These are phyloP conservation scores for Eledone cirrhosa DNA, from an alignment of 2,888 invertebrate species.

Conservation along the genomic window DNA sequence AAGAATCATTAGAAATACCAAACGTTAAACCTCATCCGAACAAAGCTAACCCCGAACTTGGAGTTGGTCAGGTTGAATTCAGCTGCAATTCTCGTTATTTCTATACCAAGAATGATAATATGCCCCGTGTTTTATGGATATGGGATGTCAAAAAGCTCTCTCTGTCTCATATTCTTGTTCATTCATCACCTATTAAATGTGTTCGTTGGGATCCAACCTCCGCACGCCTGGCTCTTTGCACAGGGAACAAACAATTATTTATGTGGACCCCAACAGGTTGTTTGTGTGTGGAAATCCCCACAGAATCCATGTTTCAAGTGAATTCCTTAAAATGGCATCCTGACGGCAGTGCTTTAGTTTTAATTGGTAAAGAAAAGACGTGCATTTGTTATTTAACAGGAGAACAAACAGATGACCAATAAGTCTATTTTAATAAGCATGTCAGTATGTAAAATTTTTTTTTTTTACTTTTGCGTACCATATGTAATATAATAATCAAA, in stretches of 20 bases:
- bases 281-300: slow-evolving; percentile 64
- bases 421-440: too few relatives aligned
- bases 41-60: slow-evolving; percentile 64
- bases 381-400: slow-evolving; percentile 63
- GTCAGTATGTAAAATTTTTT: too few relatives aligned
- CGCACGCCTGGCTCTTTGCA: slow-evolving; percentile 65
- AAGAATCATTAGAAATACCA: slow-evolving; percentile 53
- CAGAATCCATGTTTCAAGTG: slow-evolving; percentile 62
- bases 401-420: not conserved
- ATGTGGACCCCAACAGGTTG: slow-evolving; percentile 68
- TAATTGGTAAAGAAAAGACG: slow-evolving; percentile 65
- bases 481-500: too few relatives aligned
- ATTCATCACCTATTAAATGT: slow-evolving; percentile 64
- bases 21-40: slow-evolving; percentile 60
- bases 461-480: too few relatives aligned
- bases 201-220: slow-evolving; percentile 65
- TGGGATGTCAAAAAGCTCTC: slow-evolving; percentile 64
- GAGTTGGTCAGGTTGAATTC: slow-evolving; percentile 62
- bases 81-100: slow-evolving; percentile 64
- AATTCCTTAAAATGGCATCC: slow-evolving; percentile 62
- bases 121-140: slow-evolving; percentile 67
- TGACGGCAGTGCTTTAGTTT: slow-evolving; percentile 58
- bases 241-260: slow-evolving; percentile 66
- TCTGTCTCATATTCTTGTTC: slow-evolving; percentile 63
- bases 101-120: slow-evolving; percentile 65